Base-by-base conservation (phyloP, 2,888 invertebrate species). In the Mimas tiliae region DNA sequence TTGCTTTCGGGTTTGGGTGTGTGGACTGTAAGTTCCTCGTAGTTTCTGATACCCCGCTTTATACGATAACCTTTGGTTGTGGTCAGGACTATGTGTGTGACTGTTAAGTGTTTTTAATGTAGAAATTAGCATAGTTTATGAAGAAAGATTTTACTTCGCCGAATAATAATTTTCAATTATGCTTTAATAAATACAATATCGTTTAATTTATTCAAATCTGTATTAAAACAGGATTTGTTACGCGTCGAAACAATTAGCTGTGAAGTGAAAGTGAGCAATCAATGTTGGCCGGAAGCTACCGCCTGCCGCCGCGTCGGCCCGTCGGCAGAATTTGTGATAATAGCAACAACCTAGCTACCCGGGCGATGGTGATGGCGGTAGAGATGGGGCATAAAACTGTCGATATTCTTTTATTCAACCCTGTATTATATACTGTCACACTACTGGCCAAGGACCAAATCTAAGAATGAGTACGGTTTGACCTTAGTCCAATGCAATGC, bases 191-290 rank as follows among this genome's bases (percentile, higher is more conserved):
- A 12, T n/a, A n/a, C 7, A 58, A 9, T 16, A 58, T 12, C 6
- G n/a, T 16, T 8, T 0, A n/a, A 38, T 55, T 38, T 38, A 38
- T 55, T 58, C 19, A 6, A 42, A 42, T 58, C 11, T 19, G 6
- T 21, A 53, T 53, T 53, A 6, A 53, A 19, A 12, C n/a, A 42
- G 58, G 58, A 19, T 58, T 58, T 58, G 58, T 12, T 19, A 19
- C 38, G 42, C 34, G 42, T 12, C 11, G 58, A 58, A 58, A 58
- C 38, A 58, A 58, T 58, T 58, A 58, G 58, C 42, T 58, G 19
- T 42, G 12, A 42, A 58, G 42, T 38, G 58, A 42, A 58, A 58
- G 38, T 58, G 58, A 53, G n/a, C 12, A 38, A 58, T 58, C 42
- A 38, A 58, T 58, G 38, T 58, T 52, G 14, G 14, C 1, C 4